These are phyloP conservation scores for Engystomops pustulosus DNA, from an alignment of 2,113 vertebrate genomes.

Conservation along the genomic window DNA sequence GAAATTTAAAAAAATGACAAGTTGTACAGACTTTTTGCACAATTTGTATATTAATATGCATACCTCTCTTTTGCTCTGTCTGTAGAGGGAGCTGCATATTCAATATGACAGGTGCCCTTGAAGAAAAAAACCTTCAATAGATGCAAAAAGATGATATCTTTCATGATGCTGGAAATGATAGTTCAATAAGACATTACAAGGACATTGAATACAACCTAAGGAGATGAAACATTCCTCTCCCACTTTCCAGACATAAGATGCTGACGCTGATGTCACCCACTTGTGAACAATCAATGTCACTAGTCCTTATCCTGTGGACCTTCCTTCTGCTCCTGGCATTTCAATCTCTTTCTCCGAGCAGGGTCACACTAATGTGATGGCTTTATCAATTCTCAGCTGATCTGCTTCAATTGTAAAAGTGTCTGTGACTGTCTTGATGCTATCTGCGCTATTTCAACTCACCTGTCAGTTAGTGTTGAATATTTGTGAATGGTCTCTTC, in stretches of 20 bases:
- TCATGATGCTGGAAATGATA: not conserved
- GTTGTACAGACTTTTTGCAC: not conserved
- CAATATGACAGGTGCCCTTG: not conserved
- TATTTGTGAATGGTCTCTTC: slow-evolving; percentile 53
- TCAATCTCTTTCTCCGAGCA: slow-evolving; percentile 54
- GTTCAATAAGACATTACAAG: not conserved
- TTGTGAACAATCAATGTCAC: slow-evolving; percentile 53
- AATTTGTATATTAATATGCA: not conserved
- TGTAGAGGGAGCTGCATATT: not conserved
- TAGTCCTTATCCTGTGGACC: slow-evolving; percentile 44
- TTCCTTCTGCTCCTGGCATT: slow-evolving; percentile 48
- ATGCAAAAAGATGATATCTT: not conserved
- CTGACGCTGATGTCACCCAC: slow-evolving; percentile 44
- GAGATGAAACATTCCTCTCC: slow-evolving; percentile 4
- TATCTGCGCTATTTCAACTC: slow-evolving; percentile 20
- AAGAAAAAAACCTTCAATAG: not conserved
- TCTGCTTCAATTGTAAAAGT: slow-evolving; percentile 58
- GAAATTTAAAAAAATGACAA: too few species aligned
- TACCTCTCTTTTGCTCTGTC: not conserved
- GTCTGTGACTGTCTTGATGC: not conserved
- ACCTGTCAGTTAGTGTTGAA: slow-evolving; percentile 42
- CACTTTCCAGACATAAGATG: not conserved
- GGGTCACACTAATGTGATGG: slow-evolving; percentile 60
- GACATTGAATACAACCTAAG: not conserved
- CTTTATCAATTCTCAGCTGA: slow-evolving; percentile 64